Base-by-base conservation (phyloP, 2,113 vertebrate species). In the Tragelaphus strepsiceros region DNA sequence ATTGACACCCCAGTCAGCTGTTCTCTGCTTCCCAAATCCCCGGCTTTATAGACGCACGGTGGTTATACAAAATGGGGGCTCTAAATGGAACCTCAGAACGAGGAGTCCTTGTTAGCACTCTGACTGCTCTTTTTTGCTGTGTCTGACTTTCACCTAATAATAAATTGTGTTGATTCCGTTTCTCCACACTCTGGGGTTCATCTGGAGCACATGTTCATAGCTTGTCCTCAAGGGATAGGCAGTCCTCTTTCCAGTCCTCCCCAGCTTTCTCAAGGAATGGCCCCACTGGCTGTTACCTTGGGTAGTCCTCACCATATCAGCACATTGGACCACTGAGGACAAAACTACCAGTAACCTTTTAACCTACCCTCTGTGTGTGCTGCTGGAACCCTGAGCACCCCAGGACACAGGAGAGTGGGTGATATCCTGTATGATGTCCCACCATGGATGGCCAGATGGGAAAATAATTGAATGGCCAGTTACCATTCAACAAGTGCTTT, bases 1-100 rank as follows among this genome's bases (percentile, higher is more conserved):
- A 92, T n/a, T 96, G 98, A 92, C 97, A 88, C 93, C 96, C 71
- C 97, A 9, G 64, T 97, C 88, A 95, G 97, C 97, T n/a, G 92
- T 3, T 86, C 92, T 64, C 96, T 39, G 56, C 6, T 74, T 81
- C 84, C 15, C 24, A 93, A 49, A 88, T 19, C 53, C 86, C 35
- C 90, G 51, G 22, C 90, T 82, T 78, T 88, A 94, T 49, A 91
- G 58, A 5, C 62, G 86, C 62, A n/a, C 0, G 2, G 64, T 85
- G 93, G 1, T 77, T 15, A 17, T 32, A 77, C 1, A 14, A 12
- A 51, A 1, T 0, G 0, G 64, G 58, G 80, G 78, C 88, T 64
- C 86, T 54, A 58, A 71, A 28, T 1, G 0, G 71, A 62, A 54
- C 54, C n/a, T n/a, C 49, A 5, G 43, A 11, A 21, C 2, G 53